Conservation (phyloP, 1,140 invertebrate species). For the Spodoptera litura region DNA sequence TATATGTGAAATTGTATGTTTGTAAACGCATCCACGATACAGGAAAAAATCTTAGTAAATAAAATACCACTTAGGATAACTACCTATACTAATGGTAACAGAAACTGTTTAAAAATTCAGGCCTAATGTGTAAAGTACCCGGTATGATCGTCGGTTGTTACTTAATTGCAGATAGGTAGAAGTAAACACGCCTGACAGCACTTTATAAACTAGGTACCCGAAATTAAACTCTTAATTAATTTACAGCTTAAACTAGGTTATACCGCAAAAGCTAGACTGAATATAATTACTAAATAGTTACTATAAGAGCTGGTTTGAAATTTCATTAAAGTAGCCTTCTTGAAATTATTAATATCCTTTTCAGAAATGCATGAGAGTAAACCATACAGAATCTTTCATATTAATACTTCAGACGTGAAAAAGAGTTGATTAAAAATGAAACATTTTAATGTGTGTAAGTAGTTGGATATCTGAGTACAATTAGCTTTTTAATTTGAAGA, state of each 20-base stretch:
- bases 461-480: neutral
- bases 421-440: too few species aligned
- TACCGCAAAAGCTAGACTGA: constrained; percentile 3
- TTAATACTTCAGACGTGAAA: too few species aligned
- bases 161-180: constrained; percentile 18
- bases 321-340: constrained; percentile 4
- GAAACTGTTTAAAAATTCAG: too few species aligned
- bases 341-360: neutral
- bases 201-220: constrained; percentile 20
- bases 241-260: constrained; percentile 27
- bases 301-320: constrained; percentile 10
- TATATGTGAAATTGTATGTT: too few species aligned
- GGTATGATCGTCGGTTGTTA: neutral
- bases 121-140: too few species aligned
- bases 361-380: neutral
- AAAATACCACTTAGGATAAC: too few species aligned
- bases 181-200: constrained; percentile 6
- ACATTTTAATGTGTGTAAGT: too few species aligned
- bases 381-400: neutral
- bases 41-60: too few species aligned
- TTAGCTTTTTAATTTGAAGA: neutral
- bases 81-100: too few species aligned
- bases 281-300: constrained; percentile 26
- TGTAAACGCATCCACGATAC: too few species aligned
- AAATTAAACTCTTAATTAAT: constrained; percentile 36